Conservation (phyloP, 2,797 vertebrate genomes). For the Benthosema pterotum region DNA sequence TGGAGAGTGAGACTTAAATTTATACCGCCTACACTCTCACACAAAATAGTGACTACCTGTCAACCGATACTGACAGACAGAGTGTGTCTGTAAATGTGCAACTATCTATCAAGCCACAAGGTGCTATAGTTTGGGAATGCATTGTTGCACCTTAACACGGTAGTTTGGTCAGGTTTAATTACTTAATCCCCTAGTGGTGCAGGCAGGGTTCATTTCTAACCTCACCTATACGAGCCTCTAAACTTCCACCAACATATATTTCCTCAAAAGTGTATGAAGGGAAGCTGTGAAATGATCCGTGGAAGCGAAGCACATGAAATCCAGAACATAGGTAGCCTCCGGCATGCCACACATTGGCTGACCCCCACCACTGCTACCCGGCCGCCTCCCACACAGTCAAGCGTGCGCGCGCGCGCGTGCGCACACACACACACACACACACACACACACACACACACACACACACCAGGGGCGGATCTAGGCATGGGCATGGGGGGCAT, state of each 20-base stretch:
- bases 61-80: slow-evolving; percentile 29
- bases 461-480: too few relatives aligned
- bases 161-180: slow-evolving; percentile 52
- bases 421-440: slow-evolving; percentile 2
- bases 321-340: slow-evolving; percentile 64
- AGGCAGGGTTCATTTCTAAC: slow-evolving; percentile 43
- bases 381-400: slow-evolving; percentile 13
- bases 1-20: slow-evolving; percentile 38
- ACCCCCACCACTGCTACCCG: slow-evolving; percentile 41
- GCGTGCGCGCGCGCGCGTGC: neutral
- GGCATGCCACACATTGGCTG: slow-evolving; percentile 53
- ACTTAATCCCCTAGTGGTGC: slow-evolving; percentile 37
- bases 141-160: slow-evolving; percentile 19
- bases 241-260: slow-evolving; percentile 38
- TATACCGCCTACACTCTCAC: neutral
- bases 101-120: slow-evolving; percentile 14
- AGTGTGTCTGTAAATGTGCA: slow-evolving; percentile 11
- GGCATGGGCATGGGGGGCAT: too few relatives aligned
- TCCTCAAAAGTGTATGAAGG: slow-evolving; percentile 50
- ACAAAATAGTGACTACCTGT: slow-evolving; percentile 18
- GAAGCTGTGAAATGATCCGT: slow-evolving; percentile 64
- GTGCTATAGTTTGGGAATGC: slow-evolving; percentile 15
- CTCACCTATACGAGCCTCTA: slow-evolving; percentile 28
- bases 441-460: slow-evolving; percentile 4
- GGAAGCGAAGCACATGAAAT: slow-evolving; percentile 62